Base-by-base conservation (phyloP, 2,888 invertebrate species). In the Slavum lentiscoides region DNA sequence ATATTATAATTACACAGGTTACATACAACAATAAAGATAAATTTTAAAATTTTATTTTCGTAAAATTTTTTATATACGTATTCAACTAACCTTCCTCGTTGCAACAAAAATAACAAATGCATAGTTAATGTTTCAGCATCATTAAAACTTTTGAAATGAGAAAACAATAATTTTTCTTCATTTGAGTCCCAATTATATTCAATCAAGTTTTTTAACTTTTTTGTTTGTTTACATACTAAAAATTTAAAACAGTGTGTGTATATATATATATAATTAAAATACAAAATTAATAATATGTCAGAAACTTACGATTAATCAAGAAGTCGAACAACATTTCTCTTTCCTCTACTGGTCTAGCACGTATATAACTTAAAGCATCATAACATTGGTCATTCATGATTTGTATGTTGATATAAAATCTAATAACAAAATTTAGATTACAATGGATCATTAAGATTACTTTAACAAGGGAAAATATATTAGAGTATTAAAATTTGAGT, bases 391-490 rank as follows among this genome's bases (percentile, higher is more conserved):
- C n/a, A 23, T 77, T 70, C 70, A 77, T 39, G 0, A 77, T 55
- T 55, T 62, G 62, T 15, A 77, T 17, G 21, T 77, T 70, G 5
- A 77, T 70, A 62, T 77, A 77, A 77, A 77, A 77, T 23, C 77
- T 77, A 19, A 70, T 39, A 61, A 62, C 19, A 30, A 58, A 58
- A n/a, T 43, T 4, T 58, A 58, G 5, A 19, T 58, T 58, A 58
- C n/a, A 58, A 19, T 58, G n/a, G n/a, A 58, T 58, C 8, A 58
- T 6, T 58, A 19, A 55, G 13, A 55, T 55, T 9, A 30, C 1
- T 30, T 30, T 30, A 30, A 30, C 30, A 43, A 43, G 11, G 43
- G 7, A 43, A 43, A 43, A 43, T 43, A 43, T 43, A 43, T 43
- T 43, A 30, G n/a, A 30, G 30, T 43, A 43, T 43, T 43, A 43